phyloP scores from a whole-genome alignment of 2,888 invertebrate species.

The Lithophane socia region DNA sequence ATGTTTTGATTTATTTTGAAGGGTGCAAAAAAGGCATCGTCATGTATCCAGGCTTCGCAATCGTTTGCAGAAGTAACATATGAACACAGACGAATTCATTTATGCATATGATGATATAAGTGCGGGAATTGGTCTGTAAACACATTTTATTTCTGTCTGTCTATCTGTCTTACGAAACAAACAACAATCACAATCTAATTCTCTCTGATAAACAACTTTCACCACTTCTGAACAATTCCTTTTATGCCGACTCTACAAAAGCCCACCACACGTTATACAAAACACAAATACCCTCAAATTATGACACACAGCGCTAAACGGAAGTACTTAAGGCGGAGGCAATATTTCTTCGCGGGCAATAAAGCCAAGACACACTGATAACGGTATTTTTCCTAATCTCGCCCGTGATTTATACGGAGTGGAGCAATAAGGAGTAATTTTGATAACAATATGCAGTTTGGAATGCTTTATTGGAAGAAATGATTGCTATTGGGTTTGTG shows the following conservation, averaged over 20 bases:
- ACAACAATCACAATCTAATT: neutral
- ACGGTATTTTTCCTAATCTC: conserved; percentile 68
- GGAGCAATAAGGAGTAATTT: conserved; percentile 70
- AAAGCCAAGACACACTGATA: conserved; percentile 73
- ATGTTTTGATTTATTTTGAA: too few species aligned
- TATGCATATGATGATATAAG: too few species aligned
- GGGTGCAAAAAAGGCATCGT: too few species aligned
- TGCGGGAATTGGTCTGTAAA: neutral
- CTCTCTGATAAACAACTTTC: neutral
- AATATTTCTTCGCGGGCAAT: conserved; percentile 79
- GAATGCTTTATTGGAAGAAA: conserved; percentile 51
- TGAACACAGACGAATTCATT: too few species aligned
- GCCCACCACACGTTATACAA: conserved; percentile 49
- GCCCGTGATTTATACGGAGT: conserved; percentile 69
- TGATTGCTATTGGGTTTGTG: conserved; percentile 17
- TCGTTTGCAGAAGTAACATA: neutral
- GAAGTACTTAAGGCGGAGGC: conserved; percentile 76
- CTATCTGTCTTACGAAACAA: neutral
- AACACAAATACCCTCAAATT: conserved; percentile 75
- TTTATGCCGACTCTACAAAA: conserved; percentile 25
- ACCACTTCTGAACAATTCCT: neutral
- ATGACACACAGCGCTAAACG: conserved; percentile 73
- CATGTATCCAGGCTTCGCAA: neutral
- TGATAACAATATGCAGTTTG: conserved; percentile 60
- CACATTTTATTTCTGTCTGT: neutral